Conservation (phyloP, 2,888 invertebrate species). For the Agrochola lota region DNA sequence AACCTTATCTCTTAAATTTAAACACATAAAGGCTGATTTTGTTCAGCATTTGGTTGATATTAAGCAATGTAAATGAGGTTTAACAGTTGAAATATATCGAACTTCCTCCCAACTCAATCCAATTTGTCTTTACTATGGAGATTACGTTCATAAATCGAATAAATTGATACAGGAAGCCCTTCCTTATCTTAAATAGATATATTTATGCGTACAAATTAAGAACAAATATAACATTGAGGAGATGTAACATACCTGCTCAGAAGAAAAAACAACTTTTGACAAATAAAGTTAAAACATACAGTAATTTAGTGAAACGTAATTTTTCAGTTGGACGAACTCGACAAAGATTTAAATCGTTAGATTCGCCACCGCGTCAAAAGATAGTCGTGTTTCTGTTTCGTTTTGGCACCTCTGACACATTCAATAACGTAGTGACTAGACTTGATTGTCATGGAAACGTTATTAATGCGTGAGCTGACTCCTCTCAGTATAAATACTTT, state of each 20-base stretch:
- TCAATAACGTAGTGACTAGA: no score
- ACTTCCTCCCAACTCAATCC: constrained; percentile 57
- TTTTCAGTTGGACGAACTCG: no score
- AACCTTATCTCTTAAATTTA: neutral
- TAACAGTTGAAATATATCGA: constrained; percentile 42
- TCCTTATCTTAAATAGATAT: constrained; percentile 41
- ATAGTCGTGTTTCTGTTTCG: no score
- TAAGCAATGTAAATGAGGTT: neutral
- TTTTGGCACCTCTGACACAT: no score
- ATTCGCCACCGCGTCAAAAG: no score
- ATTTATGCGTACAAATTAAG: constrained; percentile 35
- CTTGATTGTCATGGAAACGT: no score
- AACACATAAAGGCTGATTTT: constrained; percentile 25
- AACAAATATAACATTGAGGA: neutral
- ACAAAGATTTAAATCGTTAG: no score
- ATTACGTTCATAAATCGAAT: constrained; percentile 56
- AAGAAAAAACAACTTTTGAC: neutral
- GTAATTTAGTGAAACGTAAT: no score
- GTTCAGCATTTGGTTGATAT: neutral
- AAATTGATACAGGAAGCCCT: constrained; percentile 51
- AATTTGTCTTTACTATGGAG: constrained; percentile 60
- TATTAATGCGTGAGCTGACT: no score
- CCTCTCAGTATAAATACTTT: no score
- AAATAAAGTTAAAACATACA: no score
- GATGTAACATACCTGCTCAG: neutral